phyloP scores from a whole-genome alignment of 2,797 vertebrate genomes.

The Enteromius treurensis region DNA sequence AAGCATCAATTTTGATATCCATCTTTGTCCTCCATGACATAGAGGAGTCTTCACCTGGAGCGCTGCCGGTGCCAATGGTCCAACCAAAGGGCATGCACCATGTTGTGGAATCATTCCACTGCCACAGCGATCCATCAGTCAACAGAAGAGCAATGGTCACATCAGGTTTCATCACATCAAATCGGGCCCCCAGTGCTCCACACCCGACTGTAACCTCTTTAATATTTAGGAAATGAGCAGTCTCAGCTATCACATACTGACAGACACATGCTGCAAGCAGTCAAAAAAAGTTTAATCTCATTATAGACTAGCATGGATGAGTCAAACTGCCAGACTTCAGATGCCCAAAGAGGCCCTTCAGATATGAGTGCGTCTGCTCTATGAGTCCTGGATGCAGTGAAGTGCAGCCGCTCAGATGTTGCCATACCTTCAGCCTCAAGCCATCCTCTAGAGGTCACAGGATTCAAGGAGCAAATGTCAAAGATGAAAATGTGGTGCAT shows the following conservation, averaged over 20 bases:
- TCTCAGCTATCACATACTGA: conserved; percentile 43
- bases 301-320: conserved; percentile 45
- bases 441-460: conserved; percentile 23
- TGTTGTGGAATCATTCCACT: conserved; percentile 14
- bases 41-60: conserved; percentile 9
- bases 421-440: conserved; percentile 11
- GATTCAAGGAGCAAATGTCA: conserved; percentile 11
- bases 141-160: conserved; percentile 20
- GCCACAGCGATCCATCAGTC: conserved; percentile 34
- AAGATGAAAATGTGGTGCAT: background rate
- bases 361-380: conserved; percentile 28
- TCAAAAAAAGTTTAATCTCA: conserved; percentile 54
- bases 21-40: background rate
- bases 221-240: conserved; percentile 49
- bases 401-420: conserved; percentile 14
- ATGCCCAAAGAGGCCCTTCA: conserved; percentile 40
- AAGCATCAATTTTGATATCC: background rate
- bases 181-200: conserved; percentile 18
- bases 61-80: background rate
- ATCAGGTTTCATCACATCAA: conserved; percentile 45
- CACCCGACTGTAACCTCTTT: conserved; percentile 31
- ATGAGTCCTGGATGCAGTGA: conserved; percentile 20
- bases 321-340: conserved; percentile 41
- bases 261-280: conserved; percentile 55
- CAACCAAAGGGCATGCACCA: background rate